Conservation (phyloP, 2,113 vertebrate genomes). For the Syrmaticus mikado region DNA sequence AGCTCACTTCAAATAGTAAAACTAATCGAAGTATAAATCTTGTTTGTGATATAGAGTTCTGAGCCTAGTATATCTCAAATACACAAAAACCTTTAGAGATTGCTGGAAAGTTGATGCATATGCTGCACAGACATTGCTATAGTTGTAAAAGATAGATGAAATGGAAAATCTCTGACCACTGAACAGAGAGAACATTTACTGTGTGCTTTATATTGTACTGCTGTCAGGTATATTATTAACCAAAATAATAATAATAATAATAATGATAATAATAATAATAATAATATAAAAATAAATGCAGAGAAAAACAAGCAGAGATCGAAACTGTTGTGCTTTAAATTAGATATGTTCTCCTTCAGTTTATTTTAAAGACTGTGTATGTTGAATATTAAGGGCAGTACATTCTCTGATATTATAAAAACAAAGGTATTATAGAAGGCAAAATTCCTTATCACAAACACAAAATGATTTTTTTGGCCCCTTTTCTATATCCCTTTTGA, state of each 20-base stretch:
- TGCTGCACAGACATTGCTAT: rapidly evolving
- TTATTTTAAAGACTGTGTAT: not conserved
- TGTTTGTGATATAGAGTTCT: not conserved
- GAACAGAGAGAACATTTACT: slow-evolving; percentile 26
- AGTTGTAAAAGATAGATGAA: slow-evolving; percentile 13
- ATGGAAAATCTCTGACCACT: not conserved
- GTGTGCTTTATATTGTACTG: not conserved
- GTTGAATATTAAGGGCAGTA: not conserved
- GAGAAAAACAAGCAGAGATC: not conserved
- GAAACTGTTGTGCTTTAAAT: not conserved
- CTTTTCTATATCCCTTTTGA: not conserved
- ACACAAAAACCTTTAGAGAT: not conserved
- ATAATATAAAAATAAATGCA: not conserved
- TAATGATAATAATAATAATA: not conserved
- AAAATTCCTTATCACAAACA: not conserved
- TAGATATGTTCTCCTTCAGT: not conserved
- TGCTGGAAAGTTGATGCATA: not conserved
- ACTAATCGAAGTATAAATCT: not conserved
- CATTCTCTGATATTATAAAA: not conserved
- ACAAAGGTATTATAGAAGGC: not conserved
- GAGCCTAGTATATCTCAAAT: not conserved
- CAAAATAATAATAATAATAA: not conserved
- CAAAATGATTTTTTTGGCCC: not conserved
- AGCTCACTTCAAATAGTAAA: not conserved
- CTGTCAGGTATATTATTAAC: slow-evolving; percentile 13